Conservation (phyloP, 2,888 invertebrate species). For the Slavum lentiscoides region DNA sequence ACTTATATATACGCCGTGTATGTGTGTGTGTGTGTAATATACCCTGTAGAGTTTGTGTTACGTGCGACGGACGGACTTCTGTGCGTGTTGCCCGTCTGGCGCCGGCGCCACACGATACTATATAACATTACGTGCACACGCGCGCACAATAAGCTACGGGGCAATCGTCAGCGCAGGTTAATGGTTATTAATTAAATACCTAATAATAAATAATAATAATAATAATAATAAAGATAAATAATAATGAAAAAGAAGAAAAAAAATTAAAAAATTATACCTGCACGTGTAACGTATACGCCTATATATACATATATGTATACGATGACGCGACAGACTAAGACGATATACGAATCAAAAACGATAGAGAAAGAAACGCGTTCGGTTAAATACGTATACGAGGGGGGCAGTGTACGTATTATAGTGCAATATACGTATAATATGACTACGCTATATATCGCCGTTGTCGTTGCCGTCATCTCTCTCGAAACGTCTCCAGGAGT, state of each 20-base stretch:
- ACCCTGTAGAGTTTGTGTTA: constrained; percentile 7
- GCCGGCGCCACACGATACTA: constrained; percentile 52
- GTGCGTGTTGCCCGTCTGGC: constrained; percentile 39
- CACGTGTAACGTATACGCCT: background rate
- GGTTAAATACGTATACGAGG: background rate
- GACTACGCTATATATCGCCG: no score
- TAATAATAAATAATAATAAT: constrained; percentile 17
- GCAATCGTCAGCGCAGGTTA: constrained; percentile 10
- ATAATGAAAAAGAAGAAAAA: constrained; percentile 2
- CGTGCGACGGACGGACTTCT: constrained; percentile 28
- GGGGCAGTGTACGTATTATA: no score
- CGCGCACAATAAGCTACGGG: background rate
- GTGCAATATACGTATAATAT: no score
- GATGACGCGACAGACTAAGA: background rate
- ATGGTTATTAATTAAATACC: constrained; percentile 45
- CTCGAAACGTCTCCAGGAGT: no score
- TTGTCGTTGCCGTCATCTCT: no score
- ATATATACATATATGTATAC: background rate
- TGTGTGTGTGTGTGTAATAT: background rate
- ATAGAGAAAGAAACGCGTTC: constrained; percentile 2
- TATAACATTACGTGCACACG: background rate
- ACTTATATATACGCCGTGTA: no score
- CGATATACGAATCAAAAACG: background rate
- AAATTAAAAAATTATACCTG: background rate
- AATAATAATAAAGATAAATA: background rate